Percentiles rank a stretch among this genome's conserved stretches.
These are phyloP conservation scores for Isaurus tuberculatus DNA, from an alignment of 92 coral and sea anemone genomes.

Conservation along the genomic window DNA sequence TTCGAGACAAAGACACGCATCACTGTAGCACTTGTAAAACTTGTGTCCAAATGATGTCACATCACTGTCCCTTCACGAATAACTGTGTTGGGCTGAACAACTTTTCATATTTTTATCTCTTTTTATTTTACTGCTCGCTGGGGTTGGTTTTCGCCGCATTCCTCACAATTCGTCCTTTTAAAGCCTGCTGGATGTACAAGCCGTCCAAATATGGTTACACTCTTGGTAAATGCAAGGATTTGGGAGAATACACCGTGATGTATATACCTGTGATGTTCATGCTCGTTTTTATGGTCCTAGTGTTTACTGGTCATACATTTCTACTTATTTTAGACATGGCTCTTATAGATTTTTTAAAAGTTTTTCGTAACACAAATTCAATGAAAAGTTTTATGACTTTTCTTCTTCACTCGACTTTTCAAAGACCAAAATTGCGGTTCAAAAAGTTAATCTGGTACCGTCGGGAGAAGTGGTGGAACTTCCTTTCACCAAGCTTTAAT, in stretches of 20 bases:
- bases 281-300: constrained; percentile 67
- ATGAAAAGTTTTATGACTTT: constrained; percentile 46
- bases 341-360: constrained; percentile 85
- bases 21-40: constrained; percentile 89
- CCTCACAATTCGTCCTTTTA: constrained; percentile 78
- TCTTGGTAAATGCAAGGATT: constrained; percentile 66
- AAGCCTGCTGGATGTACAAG: constrained; percentile 79
- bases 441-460: constrained; percentile 66
- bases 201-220: constrained; percentile 49
- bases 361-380: constrained; percentile 66
- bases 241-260: constrained; percentile 94
- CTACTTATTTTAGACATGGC: constrained; percentile 80
- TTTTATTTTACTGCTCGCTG: constrained; percentile 75
- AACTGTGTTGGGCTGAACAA: constrained; percentile 96
- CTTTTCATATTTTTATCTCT: constrained; percentile 84
- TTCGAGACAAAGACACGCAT: constrained; percentile 87
- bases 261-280: constrained; percentile 86
- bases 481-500: constrained; percentile 80
- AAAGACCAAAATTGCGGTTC: constrained; percentile 70
- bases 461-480: constrained; percentile 81
- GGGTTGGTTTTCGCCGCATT: constrained; percentile 82
- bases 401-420: constrained; percentile 63
- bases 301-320: constrained; percentile 75
- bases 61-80: constrained; percentile 98
- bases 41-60: constrained; percentile 97